These are phyloP conservation scores for Drosophila birchii DNA, from an alignment of 2,888 invertebrate species.

Conservation along the genomic window DNA sequence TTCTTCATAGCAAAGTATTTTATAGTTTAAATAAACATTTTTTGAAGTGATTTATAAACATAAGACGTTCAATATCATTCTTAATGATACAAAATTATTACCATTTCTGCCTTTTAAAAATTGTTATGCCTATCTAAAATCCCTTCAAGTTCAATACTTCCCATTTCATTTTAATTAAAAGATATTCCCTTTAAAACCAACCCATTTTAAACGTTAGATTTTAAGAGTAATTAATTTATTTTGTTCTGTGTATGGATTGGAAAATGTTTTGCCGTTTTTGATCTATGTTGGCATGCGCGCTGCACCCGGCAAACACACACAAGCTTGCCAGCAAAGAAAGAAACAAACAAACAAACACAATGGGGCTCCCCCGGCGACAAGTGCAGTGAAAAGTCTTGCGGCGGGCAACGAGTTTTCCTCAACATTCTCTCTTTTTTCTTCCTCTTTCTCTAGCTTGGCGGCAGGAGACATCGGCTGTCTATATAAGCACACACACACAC, in stretches of 20 bases:
- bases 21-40: not conserved
- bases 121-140: no score
- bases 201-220: no score
- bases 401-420: constrained; percentile 63
- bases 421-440: constrained; percentile 11
- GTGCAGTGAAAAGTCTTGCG: constrained; percentile 72
- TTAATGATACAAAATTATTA: not conserved
- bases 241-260: constrained; percentile 44
- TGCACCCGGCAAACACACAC: constrained; percentile 69
- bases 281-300: constrained; percentile 77
- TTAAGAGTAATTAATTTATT: not conserved
- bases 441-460: not conserved
- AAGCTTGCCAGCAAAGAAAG: constrained; percentile 56
- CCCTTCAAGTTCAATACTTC: no score
- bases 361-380: constrained; percentile 61
- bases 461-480: constrained; percentile 38
- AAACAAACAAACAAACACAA: constrained; percentile 44
- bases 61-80: not conserved
- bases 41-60: not conserved
- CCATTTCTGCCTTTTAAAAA: no score
- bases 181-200: no score
- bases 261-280: constrained; percentile 71
- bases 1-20: not conserved
- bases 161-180: no score
- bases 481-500: constrained; percentile 20